These are phyloP conservation scores for Drosophila pseudoobscura DNA, from an alignment of 1,140 invertebrate species.

Conservation along the genomic window DNA sequence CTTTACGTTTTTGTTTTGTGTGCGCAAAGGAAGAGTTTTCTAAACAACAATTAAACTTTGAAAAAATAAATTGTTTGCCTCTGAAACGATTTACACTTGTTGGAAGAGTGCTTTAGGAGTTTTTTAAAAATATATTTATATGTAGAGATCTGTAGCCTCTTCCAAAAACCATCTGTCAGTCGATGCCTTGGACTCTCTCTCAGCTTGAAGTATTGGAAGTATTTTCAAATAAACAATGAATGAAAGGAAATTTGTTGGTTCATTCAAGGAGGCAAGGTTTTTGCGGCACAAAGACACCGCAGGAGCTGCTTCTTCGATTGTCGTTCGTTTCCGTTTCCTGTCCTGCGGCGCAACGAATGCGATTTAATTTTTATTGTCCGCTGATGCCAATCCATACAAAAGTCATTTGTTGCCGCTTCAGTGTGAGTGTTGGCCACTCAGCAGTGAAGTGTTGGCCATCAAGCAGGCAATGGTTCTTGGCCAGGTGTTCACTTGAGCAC, in stretches of 20 bases:
- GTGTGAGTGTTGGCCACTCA: constrained; percentile 52
- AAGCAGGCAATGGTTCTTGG: background rate
- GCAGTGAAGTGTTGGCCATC: constrained; percentile 46
- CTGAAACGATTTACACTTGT: background rate
- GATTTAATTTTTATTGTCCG: constrained; percentile 69
- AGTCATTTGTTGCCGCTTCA: constrained; percentile 49
- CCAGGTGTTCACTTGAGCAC: constrained; percentile 57
- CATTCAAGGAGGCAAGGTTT: constrained; percentile 50
- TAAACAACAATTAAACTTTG: constrained; percentile 52
- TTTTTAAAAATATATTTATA: too few relatives aligned
- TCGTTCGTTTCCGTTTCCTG: constrained; percentile 70
- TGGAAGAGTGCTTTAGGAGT: too few relatives aligned
- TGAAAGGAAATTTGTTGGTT: constrained; percentile 34
- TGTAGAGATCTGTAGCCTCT: too few relatives aligned
- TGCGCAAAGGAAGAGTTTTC: constrained; percentile 6
- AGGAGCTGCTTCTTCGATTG: constrained; percentile 37
- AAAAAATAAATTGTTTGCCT: constrained; percentile 37
- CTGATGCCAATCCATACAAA: constrained; percentile 53
- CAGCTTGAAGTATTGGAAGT: constrained; percentile 58
- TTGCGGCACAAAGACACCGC: constrained; percentile 58
- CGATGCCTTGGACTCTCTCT: constrained; percentile 2
- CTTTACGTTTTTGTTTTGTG: constrained; percentile 3
- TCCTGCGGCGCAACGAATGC: constrained; percentile 69
- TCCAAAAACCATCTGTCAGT: constrained; percentile 36
- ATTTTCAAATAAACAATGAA: constrained; percentile 14